Percentiles rank a stretch among this genome's conserved stretches.
These are phyloP conservation scores for Mormyrops boulengeri DNA, from an alignment of 2,797 vertebrate genomes.

Conservation along the genomic window DNA sequence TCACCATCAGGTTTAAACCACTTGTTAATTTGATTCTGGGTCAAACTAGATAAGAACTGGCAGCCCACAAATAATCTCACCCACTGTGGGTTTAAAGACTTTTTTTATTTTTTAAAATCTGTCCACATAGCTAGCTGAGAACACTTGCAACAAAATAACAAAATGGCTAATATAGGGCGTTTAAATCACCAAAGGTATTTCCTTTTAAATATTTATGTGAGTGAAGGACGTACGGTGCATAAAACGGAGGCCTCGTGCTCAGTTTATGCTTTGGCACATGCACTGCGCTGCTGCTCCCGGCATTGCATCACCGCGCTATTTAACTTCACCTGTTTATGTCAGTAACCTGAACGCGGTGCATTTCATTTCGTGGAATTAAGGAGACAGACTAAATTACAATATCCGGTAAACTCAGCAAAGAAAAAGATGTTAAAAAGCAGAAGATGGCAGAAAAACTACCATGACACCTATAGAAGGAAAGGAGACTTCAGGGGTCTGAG, in stretches of 20 bases:
- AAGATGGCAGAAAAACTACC: background rate
- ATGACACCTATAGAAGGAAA: background rate
- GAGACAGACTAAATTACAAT: background rate
- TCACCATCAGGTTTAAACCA: background rate
- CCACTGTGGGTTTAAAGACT: background rate
- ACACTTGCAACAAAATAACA: background rate
- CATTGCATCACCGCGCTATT: background rate
- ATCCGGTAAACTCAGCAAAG: background rate
- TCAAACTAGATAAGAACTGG: background rate
- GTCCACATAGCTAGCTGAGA: background rate
- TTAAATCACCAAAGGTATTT: background rate
- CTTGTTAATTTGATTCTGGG: background rate
- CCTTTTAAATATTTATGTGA: background rate
- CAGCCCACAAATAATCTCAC: background rate
- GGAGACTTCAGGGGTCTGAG: background rate
- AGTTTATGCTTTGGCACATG: background rate
- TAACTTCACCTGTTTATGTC: background rate
- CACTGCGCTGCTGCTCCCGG: background rate
- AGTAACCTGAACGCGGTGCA: background rate
- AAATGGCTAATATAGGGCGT: background rate
- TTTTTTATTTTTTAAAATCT: background rate
- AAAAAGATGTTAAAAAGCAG: background rate
- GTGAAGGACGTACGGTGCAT: background rate
- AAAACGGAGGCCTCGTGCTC: background rate
- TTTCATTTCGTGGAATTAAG: background rate